Evolutionary conservation across 2,113 vertebrate species (phyloP).

Genomic region (Aspiorhynchus laticeps): DNA sequence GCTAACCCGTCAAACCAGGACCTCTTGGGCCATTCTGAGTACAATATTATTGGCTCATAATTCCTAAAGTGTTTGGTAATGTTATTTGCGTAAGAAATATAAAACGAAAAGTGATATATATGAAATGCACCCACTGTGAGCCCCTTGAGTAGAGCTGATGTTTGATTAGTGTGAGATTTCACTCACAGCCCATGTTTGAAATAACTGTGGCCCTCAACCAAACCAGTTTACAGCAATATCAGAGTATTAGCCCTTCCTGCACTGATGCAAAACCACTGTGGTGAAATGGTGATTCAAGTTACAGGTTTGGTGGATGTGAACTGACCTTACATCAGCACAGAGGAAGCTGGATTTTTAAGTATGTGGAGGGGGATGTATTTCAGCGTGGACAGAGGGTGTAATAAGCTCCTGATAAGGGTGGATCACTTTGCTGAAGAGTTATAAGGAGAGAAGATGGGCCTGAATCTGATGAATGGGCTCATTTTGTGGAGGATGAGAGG

Average conservation of each 20-base stretch:
- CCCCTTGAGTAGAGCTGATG: not conserved
- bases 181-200: not conserved
- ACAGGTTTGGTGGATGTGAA: not conserved
- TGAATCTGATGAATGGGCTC: slow-evolving; percentile 66
- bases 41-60: not conserved
- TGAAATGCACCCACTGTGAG: not conserved
- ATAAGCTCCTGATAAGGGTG: slow-evolving; percentile 19
- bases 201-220: not conserved
- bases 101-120: not conserved
- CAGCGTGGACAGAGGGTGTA: not conserved
- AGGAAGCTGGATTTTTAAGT: not conserved
- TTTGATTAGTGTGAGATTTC: not conserved
- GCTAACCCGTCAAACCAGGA: not conserved
- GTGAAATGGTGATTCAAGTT: slow-evolving; percentile 4
- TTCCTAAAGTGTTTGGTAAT: not conserved
- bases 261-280: not conserved
- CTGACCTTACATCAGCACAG: not conserved
- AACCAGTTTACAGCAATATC: not conserved
- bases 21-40: not conserved
- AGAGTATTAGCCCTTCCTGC: not conserved
- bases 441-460: slow-evolving; percentile 51
- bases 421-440: slow-evolving; percentile 57
- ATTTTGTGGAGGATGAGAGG: slow-evolving; percentile 62
- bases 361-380: not conserved
- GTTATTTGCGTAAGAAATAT: not conserved